Percentiles rank a stretch among this genome's conserved stretches.
Conservation (phyloP, 2,113 vertebrate genomes). For the Nematolebias whitei region DNA sequence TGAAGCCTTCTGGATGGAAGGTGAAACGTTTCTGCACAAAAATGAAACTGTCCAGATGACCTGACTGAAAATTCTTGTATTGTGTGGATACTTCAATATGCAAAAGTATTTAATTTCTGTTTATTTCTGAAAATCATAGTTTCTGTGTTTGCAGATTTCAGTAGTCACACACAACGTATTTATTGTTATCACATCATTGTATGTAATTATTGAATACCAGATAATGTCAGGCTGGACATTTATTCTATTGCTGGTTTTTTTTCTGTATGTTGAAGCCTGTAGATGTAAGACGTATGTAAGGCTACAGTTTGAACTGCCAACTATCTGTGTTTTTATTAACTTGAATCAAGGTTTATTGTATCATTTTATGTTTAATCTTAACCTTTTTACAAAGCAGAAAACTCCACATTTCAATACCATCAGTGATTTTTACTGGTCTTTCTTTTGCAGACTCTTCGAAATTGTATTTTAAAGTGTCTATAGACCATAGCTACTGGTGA, state of each 20-base stretch:
- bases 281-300: background rate
- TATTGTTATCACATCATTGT: too few relatives aligned
- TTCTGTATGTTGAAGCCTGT: background rate
- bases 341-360: background rate
- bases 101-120: background rate
- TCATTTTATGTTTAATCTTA: background rate
- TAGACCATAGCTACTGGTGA: slow-evolving; percentile 10
- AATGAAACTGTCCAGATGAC: too few relatives aligned
- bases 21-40: too few relatives aligned
- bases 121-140: background rate
- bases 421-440: background rate
- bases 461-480: background rate
- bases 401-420: background rate
- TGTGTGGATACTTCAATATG: background rate
- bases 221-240: too few relatives aligned
- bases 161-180: background rate
- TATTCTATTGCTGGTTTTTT: too few relatives aligned
- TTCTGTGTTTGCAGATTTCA: background rate
- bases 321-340: too few relatives aligned
- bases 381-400: background rate
- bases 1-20: too few relatives aligned
- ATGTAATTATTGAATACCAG: too few relatives aligned
- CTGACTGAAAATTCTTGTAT: too few relatives aligned
- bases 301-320: too few relatives aligned
- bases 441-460: background rate